phyloP scores from a whole-genome alignment of 2,113 vertebrate species.

The Muntiacus reevesi region DNA sequence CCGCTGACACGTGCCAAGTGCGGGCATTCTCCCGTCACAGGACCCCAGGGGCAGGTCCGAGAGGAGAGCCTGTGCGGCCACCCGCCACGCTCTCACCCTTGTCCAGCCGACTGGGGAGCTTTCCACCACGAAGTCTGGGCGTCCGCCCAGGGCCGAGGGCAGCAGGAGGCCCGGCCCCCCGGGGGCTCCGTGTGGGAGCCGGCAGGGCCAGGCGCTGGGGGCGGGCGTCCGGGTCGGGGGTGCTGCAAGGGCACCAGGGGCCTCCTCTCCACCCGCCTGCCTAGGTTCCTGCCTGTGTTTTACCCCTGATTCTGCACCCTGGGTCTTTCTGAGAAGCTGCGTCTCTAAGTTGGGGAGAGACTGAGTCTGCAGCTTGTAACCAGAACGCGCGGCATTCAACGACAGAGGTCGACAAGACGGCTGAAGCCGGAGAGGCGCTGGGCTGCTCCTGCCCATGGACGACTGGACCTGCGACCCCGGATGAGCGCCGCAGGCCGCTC shows the following conservation, averaged over 20 bases:
- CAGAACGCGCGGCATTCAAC: accelerated
- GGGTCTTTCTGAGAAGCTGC: not conserved
- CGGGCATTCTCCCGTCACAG: not conserved
- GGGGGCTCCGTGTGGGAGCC: not conserved
- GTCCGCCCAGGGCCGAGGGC: not conserved
- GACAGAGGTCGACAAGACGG: not conserved
- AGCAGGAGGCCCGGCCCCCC: not conserved
- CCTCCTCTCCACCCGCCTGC: accelerated
- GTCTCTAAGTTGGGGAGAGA: not conserved
- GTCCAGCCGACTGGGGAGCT: not conserved
- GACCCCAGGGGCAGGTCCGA: not conserved
- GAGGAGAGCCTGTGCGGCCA: accelerated
- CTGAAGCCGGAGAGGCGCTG: accelerated
- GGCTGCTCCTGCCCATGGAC: accelerated
- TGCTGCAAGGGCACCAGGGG: accelerated
- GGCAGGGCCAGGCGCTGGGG: not conserved
- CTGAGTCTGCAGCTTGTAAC: not conserved
- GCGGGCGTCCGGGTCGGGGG: accelerated
- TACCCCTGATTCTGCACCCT: not conserved
- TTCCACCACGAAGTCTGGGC: not conserved
- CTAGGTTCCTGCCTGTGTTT: not conserved
- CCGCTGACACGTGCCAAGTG: accelerated
- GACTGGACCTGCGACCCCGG: not conserved
- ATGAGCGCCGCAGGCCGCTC: accelerated
- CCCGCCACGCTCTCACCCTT: not conserved